Evolutionary conservation across 2,888 invertebrate species (phyloP).

Genomic region (Netelia fuscicornis): DNA sequence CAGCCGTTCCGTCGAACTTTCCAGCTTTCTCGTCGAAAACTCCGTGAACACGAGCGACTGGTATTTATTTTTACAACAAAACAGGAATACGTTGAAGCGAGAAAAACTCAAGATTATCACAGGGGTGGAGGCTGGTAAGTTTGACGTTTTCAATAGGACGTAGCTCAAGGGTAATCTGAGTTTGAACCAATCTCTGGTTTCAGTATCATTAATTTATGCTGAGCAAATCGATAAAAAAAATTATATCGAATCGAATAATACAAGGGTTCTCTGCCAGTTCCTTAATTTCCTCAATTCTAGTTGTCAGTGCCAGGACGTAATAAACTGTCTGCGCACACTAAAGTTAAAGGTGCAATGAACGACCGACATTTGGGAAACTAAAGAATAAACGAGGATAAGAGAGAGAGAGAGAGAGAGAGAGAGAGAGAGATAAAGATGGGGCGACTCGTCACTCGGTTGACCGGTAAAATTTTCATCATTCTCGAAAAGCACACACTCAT

Average conservation of each 20-base stretch:
- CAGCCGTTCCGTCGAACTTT: conserved; percentile 76
- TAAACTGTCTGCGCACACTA: too few relatives aligned
- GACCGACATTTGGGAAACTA: background rate
- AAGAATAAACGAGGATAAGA: background rate
- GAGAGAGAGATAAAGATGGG: background rate
- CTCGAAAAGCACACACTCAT: conserved; percentile 8
- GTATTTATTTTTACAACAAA: conserved; percentile 42
- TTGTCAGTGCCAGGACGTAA: too few relatives aligned
- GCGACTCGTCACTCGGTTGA: background rate
- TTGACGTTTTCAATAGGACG: conserved; percentile 53
- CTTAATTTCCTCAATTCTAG: too few relatives aligned
- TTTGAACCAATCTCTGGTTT: conserved; percentile 73
- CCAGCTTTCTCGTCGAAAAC: conserved; percentile 63
- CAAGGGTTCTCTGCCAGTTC: too few relatives aligned
- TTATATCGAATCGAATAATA: too few relatives aligned
- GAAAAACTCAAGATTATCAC: conserved; percentile 34
- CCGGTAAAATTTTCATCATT: conserved; percentile 12
- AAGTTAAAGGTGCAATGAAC: background rate
- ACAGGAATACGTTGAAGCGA: conserved; percentile 49
- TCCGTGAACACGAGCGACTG: conserved; percentile 6
- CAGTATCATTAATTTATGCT: too few relatives aligned
- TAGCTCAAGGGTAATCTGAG: conserved; percentile 74
- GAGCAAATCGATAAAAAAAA: too few relatives aligned
- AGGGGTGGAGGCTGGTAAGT: conserved; percentile 50
- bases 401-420: background rate